A percentile compares a stretch with the other conserved stretches of the same genome.
phyloP scores from a whole-genome alignment of 2,888 invertebrate species.

The Aspidiotus destructor region DNA sequence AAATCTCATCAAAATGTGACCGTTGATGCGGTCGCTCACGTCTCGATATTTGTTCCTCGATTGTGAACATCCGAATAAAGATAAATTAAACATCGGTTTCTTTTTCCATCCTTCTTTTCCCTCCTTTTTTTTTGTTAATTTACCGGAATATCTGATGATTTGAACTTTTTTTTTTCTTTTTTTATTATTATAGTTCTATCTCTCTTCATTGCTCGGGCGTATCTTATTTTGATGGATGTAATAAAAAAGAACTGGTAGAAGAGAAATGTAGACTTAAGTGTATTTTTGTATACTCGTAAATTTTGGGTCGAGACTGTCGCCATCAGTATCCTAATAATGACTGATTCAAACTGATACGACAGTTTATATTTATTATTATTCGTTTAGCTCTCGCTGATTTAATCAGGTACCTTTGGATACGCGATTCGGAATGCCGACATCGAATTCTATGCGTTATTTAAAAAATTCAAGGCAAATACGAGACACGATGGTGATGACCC shows the following conservation, averaged over 20 bases:
- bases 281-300: conserved; percentile 11
- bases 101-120: not conserved
- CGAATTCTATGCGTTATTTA: too few species aligned
- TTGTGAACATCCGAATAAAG: conserved; percentile 5
- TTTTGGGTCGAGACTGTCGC: conserved; percentile 23
- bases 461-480: too few species aligned
- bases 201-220: not conserved
- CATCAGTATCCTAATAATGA: conserved; percentile 21
- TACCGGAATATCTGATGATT: conserved; percentile 3
- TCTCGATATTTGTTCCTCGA: conserved; percentile 8
- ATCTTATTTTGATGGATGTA: conserved; percentile 20
- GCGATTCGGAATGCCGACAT: conserved; percentile 10
- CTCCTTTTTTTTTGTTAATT: conserved; percentile 11
- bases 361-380: conserved; percentile 14
- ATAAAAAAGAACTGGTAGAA: conserved; percentile 13
- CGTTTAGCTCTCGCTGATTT: conserved; percentile 9
- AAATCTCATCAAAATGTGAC: conserved; percentile 26
- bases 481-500: too few species aligned
- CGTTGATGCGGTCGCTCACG: conserved; percentile 7
- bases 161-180: conserved; percentile 9
- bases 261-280: not conserved
- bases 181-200: conserved; percentile 11
- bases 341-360: conserved; percentile 27
- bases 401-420: not conserved
- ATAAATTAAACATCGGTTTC: conserved; percentile 3